A percentile compares a stretch with the other conserved stretches of the same genome.
These are phyloP conservation scores for Anabas testudineus DNA, from an alignment of 2,797 vertebrate genomes.

Conservation along the genomic window DNA sequence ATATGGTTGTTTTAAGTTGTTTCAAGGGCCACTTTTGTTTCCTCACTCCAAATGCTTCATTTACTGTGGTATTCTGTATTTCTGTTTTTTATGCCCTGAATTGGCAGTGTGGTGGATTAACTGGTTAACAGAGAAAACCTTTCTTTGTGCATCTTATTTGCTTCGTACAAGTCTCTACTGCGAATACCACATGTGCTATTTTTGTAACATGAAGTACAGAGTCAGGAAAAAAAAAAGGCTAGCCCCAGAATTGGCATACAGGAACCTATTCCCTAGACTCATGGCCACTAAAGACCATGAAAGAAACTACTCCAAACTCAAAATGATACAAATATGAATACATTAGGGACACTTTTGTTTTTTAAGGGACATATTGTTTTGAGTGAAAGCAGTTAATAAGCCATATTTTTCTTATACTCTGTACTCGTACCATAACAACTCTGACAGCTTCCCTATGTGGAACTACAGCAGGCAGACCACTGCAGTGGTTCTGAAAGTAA, in stretches of 20 bases:
- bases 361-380: neutral
- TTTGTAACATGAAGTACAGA: conserved; percentile 26
- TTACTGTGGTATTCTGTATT: conserved; percentile 36
- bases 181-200: conserved; percentile 51
- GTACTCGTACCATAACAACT: too few relatives aligned
- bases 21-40: conserved; percentile 7
- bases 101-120: conserved; percentile 29
- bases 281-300: neutral
- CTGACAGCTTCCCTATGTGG: too few relatives aligned
- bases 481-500: too few relatives aligned
- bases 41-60: neutral
- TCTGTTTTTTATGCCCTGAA: conserved; percentile 21
- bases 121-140: conserved; percentile 33
- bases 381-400: too few relatives aligned
- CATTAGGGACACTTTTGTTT: neutral
- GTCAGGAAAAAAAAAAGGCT: neutral
- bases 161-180: conserved; percentile 26
- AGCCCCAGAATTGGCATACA: conserved; percentile 19
- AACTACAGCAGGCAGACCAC: too few relatives aligned
- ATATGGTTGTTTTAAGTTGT: neutral
- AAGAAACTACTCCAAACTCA: neutral
- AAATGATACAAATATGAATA: neutral
- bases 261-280: conserved; percentile 23
- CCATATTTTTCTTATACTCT: neutral
- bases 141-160: conserved; percentile 39